phyloP scores from a whole-genome alignment of 2,113 vertebrate species.

The Mixornis gularis region DNA sequence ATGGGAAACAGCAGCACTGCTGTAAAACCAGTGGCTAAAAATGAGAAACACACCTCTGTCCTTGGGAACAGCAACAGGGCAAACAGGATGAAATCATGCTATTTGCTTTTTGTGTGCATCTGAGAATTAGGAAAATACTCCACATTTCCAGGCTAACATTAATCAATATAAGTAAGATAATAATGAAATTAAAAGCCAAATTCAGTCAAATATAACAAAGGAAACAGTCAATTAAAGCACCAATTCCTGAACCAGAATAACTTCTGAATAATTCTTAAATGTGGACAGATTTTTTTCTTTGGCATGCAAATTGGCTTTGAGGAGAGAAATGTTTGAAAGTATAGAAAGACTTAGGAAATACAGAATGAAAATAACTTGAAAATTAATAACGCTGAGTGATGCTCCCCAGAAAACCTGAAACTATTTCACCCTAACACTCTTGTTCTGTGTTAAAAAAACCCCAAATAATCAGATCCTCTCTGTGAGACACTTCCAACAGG shows the following conservation, averaged over 20 bases:
- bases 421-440: background rate
- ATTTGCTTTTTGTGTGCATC: background rate
- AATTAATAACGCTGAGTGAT: background rate
- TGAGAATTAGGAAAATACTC: no score
- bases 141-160: no score
- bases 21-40: background rate
- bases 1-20: background rate
- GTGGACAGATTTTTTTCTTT: background rate
- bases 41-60: background rate
- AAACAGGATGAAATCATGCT: background rate
- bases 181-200: no score
- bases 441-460: background rate
- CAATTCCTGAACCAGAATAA: background rate
- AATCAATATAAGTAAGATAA: no score
- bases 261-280: background rate
- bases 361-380: background rate
- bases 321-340: background rate
- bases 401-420: background rate
- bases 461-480: background rate
- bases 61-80: background rate
- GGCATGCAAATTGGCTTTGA: background rate
- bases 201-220: background rate
- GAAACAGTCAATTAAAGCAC: background rate
- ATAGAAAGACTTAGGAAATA: background rate
- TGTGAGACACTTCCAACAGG: background rate